Conservation (phyloP, 1,140 invertebrate species). For the silkworm (Bombyx mori) region ASM3026992v2 NC_085111.1:6801001-6801500, state of each 20-base stretch:
- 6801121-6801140: slow-evolving; percentile 52
- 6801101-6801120: slow-evolving; percentile 42
- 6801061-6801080: slow-evolving; percentile 3
- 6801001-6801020: not conserved
- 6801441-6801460: too few species aligned
- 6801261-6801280: too few species aligned
- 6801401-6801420: too few species aligned
- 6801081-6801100: slow-evolving; percentile 11
- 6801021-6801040: slow-evolving; percentile 9
- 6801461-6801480: too few species aligned
- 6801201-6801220: slow-evolving; percentile 38
- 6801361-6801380: too few species aligned
- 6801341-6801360: too few species aligned
- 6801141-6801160: slow-evolving; percentile 68
- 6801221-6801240: slow-evolving; percentile 53
- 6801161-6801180: slow-evolving; percentile 47
- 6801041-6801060: slow-evolving; percentile 3
- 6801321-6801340: too few species aligned
- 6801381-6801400: too few species aligned
- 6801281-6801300: too few species aligned
- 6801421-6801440: too few species aligned
- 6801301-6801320: too few species aligned
- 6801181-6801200: slow-evolving; percentile 55
- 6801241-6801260: slow-evolving; percentile 28
- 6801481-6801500: too few species aligned